Percentiles rank a stretch among this genome's conserved stretches.
Evolutionary conservation across 35 echinoderm and acorn worm genomes (phyloP).

Genomic region (Heliocidaris erythrogramma): DNA sequence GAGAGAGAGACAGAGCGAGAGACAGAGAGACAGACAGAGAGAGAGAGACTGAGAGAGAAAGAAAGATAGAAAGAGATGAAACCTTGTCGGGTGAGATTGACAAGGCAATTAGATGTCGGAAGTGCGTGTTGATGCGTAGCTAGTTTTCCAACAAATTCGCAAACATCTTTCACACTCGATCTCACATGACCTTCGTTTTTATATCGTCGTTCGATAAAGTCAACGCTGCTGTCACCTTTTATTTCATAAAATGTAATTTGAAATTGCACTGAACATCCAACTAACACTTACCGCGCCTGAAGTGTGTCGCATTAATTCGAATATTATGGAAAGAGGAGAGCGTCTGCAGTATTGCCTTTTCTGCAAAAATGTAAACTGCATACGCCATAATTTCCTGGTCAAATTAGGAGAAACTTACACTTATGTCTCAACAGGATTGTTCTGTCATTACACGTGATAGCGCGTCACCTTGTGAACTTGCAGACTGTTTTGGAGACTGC

Average conservation of each 20-base stretch:
- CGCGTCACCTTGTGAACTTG: too few relatives aligned
- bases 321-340: background rate
- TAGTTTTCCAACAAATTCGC: background rate
- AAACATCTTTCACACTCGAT: background rate
- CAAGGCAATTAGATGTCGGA: background rate
- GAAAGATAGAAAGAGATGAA: background rate
- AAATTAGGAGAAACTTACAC: too few relatives aligned
- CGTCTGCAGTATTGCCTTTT: too few relatives aligned
- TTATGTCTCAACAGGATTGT: too few relatives aligned
- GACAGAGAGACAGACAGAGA: background rate
- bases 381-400: too few relatives aligned
- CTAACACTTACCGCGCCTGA: background rate
- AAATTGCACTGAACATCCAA: background rate
- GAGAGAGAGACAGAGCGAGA: background rate
- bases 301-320: background rate
- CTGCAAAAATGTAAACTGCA: too few relatives aligned
- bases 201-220: background rate
- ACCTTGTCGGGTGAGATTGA: background rate
- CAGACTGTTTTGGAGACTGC: too few relatives aligned
- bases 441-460: too few relatives aligned
- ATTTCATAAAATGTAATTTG: background rate
- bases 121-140: background rate
- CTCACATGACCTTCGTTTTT: background rate
- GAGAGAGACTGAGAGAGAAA: background rate
- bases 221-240: background rate